phyloP scores from a whole-genome alignment of 1,140 invertebrate genomes.

The Bombyx mandarina region DNA sequence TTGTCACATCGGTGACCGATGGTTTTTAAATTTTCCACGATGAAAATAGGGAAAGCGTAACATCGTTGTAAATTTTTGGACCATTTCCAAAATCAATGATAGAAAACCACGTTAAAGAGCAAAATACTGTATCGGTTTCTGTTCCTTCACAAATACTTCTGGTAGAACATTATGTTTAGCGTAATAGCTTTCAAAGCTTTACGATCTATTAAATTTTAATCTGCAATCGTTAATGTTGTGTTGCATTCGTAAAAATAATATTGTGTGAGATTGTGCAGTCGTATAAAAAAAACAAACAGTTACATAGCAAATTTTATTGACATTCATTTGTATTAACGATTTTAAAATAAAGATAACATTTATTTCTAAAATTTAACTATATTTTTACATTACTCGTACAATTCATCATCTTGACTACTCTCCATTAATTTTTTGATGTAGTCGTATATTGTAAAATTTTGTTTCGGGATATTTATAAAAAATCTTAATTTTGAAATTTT shows the following conservation, averaged over 20 bases:
- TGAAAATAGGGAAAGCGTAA: conserved; percentile 69
- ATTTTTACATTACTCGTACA: neutral
- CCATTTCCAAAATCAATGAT: conserved; percentile 53
- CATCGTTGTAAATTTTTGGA: conserved; percentile 64
- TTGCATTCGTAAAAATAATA: too few relatives aligned
- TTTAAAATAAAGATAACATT: neutral
- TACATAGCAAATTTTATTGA: too few relatives aligned
- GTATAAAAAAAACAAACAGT: too few relatives aligned
- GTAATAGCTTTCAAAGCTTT: too few relatives aligned
- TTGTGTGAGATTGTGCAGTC: too few relatives aligned
- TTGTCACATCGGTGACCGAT: conserved; percentile 66
- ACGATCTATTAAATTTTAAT: too few relatives aligned
- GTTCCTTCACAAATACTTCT: conserved; percentile 14
- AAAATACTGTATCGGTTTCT: conserved; percentile 32
- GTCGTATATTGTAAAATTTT: too few relatives aligned
- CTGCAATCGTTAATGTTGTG: too few relatives aligned
- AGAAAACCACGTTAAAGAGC: conserved; percentile 51
- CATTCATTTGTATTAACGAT: too few relatives aligned
- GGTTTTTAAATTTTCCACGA: conserved; percentile 67
- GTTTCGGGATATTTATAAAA: too few relatives aligned
- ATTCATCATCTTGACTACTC: neutral
- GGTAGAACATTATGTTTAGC: too few relatives aligned
- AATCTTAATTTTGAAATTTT: too few relatives aligned
- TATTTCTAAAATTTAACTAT: neutral
- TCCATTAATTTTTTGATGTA: neutral